phyloP scores from a whole-genome alignment of 2,888 invertebrate species.

The Amphipoea lucens region DNA sequence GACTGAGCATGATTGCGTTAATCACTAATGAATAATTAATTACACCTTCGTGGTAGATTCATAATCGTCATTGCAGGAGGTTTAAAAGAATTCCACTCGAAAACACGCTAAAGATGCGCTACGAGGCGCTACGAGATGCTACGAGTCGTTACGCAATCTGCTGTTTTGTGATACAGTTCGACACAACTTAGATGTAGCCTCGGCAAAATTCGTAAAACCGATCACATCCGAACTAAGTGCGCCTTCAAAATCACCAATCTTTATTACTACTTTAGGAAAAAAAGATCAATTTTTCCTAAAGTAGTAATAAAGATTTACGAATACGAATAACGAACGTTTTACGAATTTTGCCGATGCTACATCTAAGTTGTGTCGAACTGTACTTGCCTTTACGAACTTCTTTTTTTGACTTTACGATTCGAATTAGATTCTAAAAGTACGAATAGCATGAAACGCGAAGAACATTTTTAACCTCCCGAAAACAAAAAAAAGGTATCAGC shows the following conservation, averaged over 20 bases:
- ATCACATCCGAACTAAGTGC: too few relatives aligned
- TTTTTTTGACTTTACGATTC: neutral
- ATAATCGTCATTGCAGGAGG: neutral
- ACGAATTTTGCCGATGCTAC: too few relatives aligned
- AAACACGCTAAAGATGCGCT: neutral
- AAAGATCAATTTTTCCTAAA: too few relatives aligned
- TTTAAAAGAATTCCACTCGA: neutral
- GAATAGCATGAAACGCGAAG: neutral
- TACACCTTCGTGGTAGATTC: neutral
- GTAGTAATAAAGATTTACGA: too few relatives aligned
- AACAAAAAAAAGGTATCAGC: neutral
- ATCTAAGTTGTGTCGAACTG: too few relatives aligned
- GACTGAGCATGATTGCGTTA: neutral
- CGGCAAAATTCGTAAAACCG: too few relatives aligned
- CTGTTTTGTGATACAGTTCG: too few relatives aligned
- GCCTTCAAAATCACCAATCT: too few relatives aligned
- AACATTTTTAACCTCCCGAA: neutral
- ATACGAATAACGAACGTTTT: too few relatives aligned
- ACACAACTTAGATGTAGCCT: too few relatives aligned
- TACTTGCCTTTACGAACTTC: neutral
- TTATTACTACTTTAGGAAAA: too few relatives aligned
- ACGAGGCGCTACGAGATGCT: conserved; percentile 4
- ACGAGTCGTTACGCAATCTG: neutral
- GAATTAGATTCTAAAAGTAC: neutral
- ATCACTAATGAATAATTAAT: neutral